Evolutionary conservation across 2,113 vertebrate genomes (phyloP).

Genomic region (Albula goreensis): DNA sequence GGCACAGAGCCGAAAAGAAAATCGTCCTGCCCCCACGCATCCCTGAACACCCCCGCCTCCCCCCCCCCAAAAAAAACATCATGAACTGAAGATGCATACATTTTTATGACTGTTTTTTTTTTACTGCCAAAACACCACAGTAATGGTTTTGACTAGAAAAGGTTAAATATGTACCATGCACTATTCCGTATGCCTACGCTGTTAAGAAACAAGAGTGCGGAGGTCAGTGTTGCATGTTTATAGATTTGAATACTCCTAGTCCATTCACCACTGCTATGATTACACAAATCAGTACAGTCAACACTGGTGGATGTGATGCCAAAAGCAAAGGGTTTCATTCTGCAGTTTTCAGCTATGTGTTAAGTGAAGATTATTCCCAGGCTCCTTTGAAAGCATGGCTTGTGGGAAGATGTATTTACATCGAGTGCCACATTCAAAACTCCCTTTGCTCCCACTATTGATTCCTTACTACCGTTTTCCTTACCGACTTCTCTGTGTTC

Average conservation of each 20-base stretch:
- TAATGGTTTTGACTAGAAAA: constrained; percentile 20
- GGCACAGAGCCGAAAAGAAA: constrained; percentile 19
- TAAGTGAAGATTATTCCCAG: background rate
- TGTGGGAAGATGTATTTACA: background rate
- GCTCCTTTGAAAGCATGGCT: background rate
- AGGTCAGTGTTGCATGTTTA: background rate
- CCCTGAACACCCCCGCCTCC: background rate
- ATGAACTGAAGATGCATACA: background rate
- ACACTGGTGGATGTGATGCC: background rate
- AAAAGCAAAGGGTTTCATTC: background rate
- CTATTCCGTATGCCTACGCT: background rate
- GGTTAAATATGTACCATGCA: background rate
- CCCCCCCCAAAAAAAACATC: background rate
- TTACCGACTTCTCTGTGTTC: background rate
- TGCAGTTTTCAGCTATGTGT: background rate
- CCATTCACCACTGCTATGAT: background rate
- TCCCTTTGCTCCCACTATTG: background rate
- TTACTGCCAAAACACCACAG: background rate
- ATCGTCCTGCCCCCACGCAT: background rate
- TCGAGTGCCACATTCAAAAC: background rate
- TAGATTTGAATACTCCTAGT: background rate
- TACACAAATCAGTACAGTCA: background rate
- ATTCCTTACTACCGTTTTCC: background rate
- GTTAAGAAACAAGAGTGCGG: background rate
- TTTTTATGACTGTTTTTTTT: background rate